Conservation (phyloP, 2,888 invertebrate genomes). For the Macropis europaea region DNA sequence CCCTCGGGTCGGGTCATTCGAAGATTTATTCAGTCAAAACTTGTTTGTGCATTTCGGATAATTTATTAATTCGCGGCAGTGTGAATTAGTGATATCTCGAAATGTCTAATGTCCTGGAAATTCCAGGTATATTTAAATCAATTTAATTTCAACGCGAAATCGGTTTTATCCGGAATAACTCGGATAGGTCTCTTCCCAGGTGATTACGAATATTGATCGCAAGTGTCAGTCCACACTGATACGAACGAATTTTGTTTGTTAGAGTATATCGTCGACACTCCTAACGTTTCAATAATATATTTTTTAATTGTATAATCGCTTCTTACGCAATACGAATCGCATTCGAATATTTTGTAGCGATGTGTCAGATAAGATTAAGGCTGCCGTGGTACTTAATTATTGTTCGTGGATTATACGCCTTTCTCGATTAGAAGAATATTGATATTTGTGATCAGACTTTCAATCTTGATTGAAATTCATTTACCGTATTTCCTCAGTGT, state of each 20-base stretch:
- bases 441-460: background rate
- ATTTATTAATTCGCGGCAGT: no score
- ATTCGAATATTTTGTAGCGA: constrained; percentile 13
- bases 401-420: constrained; percentile 10
- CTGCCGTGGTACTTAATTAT: constrained; percentile 30
- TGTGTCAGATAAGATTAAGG: constrained; percentile 49
- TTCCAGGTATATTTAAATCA: no score
- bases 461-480: no score
- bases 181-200: background rate
- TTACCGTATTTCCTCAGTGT: no score
- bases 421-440: background rate
- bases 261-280: background rate
- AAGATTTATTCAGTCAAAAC: no score
- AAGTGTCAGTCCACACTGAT: background rate
- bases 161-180: background rate
- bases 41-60: no score
- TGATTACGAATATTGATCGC: background rate
- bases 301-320: constrained; percentile 9
- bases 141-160: background rate
- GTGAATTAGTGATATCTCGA: no score
- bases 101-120: no score
- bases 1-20: no score
- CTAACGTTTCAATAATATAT: background rate
- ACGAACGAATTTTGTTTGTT: background rate
- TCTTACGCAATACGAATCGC: background rate